Evolutionary conservation across 1,140 invertebrate genomes (phyloP).

Genomic region (Antheraea pernyi): DNA sequence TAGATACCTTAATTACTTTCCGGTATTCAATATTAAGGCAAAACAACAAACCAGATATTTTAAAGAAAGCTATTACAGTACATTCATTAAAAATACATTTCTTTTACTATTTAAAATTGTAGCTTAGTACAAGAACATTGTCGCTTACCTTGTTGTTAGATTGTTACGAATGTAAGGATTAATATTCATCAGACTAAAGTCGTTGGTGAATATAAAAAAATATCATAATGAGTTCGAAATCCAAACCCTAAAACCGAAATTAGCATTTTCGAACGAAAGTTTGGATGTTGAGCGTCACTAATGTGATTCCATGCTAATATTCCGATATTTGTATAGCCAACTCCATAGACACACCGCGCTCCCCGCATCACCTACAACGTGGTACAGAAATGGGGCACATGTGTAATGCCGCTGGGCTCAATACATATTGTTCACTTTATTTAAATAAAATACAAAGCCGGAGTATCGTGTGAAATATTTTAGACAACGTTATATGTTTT

Average conservation of each 20-base stretch:
- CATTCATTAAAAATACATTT: too few species aligned
- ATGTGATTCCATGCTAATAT: background rate
- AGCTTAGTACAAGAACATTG: too few species aligned
- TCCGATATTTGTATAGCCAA: conserved; percentile 6
- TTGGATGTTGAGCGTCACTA: background rate
- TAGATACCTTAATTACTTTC: too few species aligned
- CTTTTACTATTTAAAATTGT: too few species aligned
- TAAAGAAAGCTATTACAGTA: too few species aligned
- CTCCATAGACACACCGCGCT: background rate
- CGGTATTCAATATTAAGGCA: too few species aligned
- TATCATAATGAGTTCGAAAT: too few species aligned
- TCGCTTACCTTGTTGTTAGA: too few species aligned
- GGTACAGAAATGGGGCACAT: background rate
- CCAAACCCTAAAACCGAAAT: background rate
- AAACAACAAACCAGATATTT: too few species aligned
- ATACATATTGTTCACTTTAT: background rate
- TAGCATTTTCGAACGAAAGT: background rate
- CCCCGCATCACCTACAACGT: background rate
- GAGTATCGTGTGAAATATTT: conserved; percentile 5
- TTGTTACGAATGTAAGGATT: too few species aligned
- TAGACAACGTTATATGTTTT: background rate
- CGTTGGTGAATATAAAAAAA: too few species aligned
- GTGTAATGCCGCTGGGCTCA: background rate
- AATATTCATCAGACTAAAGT: too few species aligned
- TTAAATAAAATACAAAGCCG: conserved; percentile 11